Percentiles rank a stretch among this genome's conserved stretches.
phyloP scores from a whole-genome alignment of 2,113 vertebrate genomes.

The Phyllostomus hastatus region DNA sequence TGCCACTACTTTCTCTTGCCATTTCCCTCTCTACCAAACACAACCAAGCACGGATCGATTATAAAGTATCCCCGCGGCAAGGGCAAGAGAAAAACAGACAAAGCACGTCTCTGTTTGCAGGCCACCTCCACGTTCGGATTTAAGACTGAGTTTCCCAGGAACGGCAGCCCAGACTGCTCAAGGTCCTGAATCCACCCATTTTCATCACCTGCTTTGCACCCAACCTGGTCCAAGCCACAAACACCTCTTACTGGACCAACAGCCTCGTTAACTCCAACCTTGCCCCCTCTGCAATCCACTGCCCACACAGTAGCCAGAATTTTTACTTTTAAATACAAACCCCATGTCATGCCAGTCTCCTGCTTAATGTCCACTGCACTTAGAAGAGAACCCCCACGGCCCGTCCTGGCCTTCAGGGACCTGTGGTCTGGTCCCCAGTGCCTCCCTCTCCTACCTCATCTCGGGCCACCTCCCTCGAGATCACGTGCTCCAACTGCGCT shows the following conservation, averaged over 20 bases:
- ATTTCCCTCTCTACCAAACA: neutral
- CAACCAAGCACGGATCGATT: neutral
- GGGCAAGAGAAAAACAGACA: neutral
- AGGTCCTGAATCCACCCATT: neutral
- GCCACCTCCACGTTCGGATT: neutral
- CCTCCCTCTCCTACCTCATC: neutral
- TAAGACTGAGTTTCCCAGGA: neutral
- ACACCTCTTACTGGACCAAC: neutral
- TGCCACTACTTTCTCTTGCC: neutral
- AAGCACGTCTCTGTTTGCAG: neutral
- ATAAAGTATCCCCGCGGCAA: rapidly evolving
- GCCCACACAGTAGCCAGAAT: neutral
- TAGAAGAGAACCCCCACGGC: neutral
- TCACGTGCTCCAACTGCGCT: too few species aligned
- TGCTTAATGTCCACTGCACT: neutral
- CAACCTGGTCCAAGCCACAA: neutral
- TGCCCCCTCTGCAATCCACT: neutral
- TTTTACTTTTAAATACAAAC: neutral
- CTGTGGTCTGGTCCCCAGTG: rapidly evolving
- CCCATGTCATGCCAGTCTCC: neutral
- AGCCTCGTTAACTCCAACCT: neutral
- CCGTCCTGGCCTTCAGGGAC: neutral
- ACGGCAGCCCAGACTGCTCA: neutral
- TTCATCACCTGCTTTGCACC: neutral
- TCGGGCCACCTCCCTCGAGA: neutral